These are phyloP conservation scores for Margaritifera margaritifera DNA, from an alignment of 2,888 invertebrate species.

Conservation along the genomic window DNA sequence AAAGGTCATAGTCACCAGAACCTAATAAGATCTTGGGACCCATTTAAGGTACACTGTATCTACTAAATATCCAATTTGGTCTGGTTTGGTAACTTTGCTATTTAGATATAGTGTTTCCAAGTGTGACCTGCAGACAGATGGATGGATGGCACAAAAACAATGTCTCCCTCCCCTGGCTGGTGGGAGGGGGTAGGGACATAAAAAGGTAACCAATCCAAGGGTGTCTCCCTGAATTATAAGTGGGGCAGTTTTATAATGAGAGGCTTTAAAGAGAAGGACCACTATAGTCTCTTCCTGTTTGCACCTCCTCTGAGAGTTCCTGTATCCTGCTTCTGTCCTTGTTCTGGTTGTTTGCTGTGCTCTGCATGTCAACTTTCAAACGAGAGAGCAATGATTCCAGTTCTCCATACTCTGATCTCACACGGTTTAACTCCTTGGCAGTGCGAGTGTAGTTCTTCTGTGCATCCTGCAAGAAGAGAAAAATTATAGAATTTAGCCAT, in stretches of 20 bases:
- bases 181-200: no score
- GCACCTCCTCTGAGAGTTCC: slow-evolving; percentile 64
- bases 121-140: not conserved
- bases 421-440: slow-evolving; percentile 65
- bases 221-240: no score
- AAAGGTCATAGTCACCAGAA: no score
- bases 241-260: no score
- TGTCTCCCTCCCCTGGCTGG: no score
- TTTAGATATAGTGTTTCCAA: not conserved
- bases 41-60: no score
- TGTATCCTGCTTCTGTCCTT: slow-evolving; percentile 58
- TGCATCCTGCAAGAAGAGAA: slow-evolving; percentile 46
- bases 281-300: no score
- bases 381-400: slow-evolving; percentile 57
- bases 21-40: no score
- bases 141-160: not conserved
- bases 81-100: not conserved
- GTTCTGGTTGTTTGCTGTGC: slow-evolving; percentile 50
- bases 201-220: no score
- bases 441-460: slow-evolving; percentile 64
- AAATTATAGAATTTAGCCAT: not conserved
- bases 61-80: no score
- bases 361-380: slow-evolving; percentile 58
- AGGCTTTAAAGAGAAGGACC: no score
- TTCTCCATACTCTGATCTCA: slow-evolving; percentile 57